These are phyloP conservation scores for Smittia sp. DNA, from an alignment of 2,888 invertebrate species.

Conservation along the genomic window DNA sequence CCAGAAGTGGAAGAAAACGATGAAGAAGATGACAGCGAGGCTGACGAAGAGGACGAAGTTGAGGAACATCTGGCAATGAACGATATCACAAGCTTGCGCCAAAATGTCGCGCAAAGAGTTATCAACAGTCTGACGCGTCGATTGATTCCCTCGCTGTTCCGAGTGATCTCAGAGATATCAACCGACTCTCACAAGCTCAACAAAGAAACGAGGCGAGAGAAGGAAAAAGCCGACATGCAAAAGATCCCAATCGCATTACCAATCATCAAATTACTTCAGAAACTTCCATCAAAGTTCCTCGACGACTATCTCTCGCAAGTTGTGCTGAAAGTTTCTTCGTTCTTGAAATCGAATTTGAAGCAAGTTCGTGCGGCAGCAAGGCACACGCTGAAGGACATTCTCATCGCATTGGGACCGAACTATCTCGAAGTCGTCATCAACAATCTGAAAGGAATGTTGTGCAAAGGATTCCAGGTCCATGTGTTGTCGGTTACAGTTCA, in stretches of 20 bases:
- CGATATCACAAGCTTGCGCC: conserved; percentile 60
- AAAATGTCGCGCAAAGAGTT: conserved; percentile 72
- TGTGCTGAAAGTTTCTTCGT: conserved; percentile 84
- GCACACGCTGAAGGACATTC: conserved; percentile 89
- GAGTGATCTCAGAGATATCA: conserved; percentile 65
- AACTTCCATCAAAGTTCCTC: conserved; percentile 73
- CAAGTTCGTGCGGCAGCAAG: conserved; percentile 82
- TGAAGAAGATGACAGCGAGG: conserved; percentile 48
- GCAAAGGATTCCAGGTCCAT: conserved; percentile 89
- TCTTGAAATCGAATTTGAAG: conserved; percentile 82
- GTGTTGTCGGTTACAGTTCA: conserved; percentile 88
- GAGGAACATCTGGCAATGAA: conserved; percentile 48
- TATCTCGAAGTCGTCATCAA: conserved; percentile 75
- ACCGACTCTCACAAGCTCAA: conserved; percentile 79
- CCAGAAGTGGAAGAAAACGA: conserved; percentile 52
- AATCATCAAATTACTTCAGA: conserved; percentile 84
- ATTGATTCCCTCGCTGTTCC: conserved; percentile 77
- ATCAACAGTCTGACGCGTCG: conserved; percentile 67
- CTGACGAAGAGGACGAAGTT: conserved; percentile 54
- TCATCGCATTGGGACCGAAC: conserved; percentile 76
- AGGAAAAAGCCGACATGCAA: conserved; percentile 82
- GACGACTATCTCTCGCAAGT: conserved; percentile 77
- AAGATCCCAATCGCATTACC: conserved; percentile 91
- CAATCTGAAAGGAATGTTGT: conserved; percentile 77
- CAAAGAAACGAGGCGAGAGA: conserved; percentile 60